These are phyloP conservation scores for Elegia similella DNA, from an alignment of 2,888 invertebrate genomes.

Conservation along the genomic window DNA sequence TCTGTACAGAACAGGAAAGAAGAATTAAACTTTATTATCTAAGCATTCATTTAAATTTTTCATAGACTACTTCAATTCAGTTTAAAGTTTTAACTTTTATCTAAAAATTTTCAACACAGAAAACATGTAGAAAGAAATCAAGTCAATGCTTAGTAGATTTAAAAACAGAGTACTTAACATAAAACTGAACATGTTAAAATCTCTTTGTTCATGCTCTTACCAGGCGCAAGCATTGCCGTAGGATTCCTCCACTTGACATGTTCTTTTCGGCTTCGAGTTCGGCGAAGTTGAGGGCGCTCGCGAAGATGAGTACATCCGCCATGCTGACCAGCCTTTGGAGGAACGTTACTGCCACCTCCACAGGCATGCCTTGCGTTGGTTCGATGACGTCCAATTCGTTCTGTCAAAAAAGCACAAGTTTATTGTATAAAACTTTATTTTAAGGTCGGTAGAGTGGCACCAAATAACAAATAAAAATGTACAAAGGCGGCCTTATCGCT, in stretches of 20 bases:
- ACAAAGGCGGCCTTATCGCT: no score
- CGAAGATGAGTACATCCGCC: slow-evolving; percentile 99
- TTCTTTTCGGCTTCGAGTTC: slow-evolving; percentile 99
- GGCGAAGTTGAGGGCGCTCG: slow-evolving; percentile 97
- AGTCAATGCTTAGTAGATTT: slow-evolving; percentile 9
- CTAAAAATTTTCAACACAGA: slow-evolving; percentile 11
- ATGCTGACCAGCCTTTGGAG: slow-evolving; percentile 98
- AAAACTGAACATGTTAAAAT: not conserved
- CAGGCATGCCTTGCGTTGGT: slow-evolving; percentile 98
- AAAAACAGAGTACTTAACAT: slow-evolving; percentile 7
- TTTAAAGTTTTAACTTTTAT: not conserved
- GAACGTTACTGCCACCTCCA: slow-evolving; percentile 98
- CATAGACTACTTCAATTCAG: slow-evolving; percentile 5
- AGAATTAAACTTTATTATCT: slow-evolving; percentile 12
- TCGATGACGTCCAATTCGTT: slow-evolving; percentile 99
- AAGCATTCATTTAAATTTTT: slow-evolving; percentile 17
- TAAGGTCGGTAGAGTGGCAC: no score
- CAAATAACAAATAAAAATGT: no score
- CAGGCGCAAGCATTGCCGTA: slow-evolving; percentile 97
- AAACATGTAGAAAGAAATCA: slow-evolving; percentile 13
- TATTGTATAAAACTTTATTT: not conserved
- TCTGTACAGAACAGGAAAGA: slow-evolving; percentile 17
- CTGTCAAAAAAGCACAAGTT: slow-evolving; percentile 70
- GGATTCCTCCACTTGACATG: slow-evolving; percentile 99
- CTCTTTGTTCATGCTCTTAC: slow-evolving; percentile 70